Percentiles rank a stretch among this genome's conserved stretches.
Evolutionary conservation across 1,140 invertebrate species (phyloP).

Genomic region (Hypothenemus hampei): DNA sequence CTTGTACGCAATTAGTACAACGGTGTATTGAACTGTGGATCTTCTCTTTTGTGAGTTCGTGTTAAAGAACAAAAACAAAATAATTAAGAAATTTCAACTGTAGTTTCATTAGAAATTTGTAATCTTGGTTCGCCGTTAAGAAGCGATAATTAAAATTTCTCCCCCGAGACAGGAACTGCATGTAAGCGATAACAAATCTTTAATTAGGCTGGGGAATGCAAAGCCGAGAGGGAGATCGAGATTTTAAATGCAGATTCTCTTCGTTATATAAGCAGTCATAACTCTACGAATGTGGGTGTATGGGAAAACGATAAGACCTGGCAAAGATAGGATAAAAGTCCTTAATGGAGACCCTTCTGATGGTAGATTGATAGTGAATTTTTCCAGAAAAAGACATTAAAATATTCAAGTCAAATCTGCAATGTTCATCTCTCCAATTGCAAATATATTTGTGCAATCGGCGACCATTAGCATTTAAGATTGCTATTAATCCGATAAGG

Average conservation of each 20-base stretch:
- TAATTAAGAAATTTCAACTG: too few species aligned
- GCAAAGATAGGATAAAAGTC: too few species aligned
- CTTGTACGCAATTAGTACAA: too few species aligned
- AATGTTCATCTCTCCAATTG: slow-evolving; percentile 17
- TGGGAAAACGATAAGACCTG: slow-evolving; percentile 18
- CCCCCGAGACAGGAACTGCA: slow-evolving; percentile 22
- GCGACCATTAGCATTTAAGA: slow-evolving; percentile 26
- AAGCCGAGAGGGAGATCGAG: slow-evolving; percentile 19
- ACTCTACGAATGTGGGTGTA: slow-evolving; percentile 4
- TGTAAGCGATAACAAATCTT: slow-evolving; percentile 21
- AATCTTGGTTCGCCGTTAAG: slow-evolving; percentile 8
- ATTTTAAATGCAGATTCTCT: slow-evolving; percentile 15
- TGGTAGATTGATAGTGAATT: too few species aligned
- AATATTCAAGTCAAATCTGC: too few species aligned
- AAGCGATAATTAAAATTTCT: slow-evolving; percentile 23
- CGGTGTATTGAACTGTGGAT: too few species aligned
- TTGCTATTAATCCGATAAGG: slow-evolving; percentile 21
- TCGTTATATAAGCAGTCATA: slow-evolving; percentile 14
- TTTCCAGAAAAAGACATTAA: too few species aligned
- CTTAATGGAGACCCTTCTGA: too few species aligned
- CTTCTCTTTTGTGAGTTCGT: too few species aligned
- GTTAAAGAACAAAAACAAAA: too few species aligned
- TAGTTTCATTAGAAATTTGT: too few species aligned
- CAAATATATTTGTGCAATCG: slow-evolving; percentile 27
- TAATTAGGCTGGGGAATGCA: slow-evolving; percentile 25